Conservation (phyloP, 1,140 invertebrate genomes). For the Atopsyche davidsoni region DNA sequence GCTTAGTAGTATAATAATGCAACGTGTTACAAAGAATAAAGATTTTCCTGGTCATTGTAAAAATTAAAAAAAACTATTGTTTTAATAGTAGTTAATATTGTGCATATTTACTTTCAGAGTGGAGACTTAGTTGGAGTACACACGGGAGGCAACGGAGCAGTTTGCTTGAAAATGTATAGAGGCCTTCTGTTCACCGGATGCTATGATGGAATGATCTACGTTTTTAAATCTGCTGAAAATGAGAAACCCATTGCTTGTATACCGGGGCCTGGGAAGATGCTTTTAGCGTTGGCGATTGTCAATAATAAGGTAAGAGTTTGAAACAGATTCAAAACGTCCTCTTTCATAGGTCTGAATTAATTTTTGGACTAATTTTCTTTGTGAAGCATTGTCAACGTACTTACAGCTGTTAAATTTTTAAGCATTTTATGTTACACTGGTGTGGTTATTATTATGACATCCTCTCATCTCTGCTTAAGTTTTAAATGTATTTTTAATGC, state of each 20-base stretch:
- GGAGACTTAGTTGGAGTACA: constrained; percentile 50
- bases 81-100: constrained; percentile 11
- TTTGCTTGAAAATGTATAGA: constrained; percentile 54
- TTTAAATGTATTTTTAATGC: constrained; percentile 14
- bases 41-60: no score
- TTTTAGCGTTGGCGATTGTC: constrained; percentile 56
- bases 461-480: no score
- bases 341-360: not conserved
- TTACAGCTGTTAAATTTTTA: no score
- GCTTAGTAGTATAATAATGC: constrained; percentile 10
- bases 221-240: constrained; percentile 51
- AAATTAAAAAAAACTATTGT: no score
- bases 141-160: constrained; percentile 57
- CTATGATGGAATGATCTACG: constrained; percentile 66
- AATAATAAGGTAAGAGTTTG: constrained; percentile 51
- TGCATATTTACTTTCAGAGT: constrained; percentile 41
- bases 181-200: constrained; percentile 60
- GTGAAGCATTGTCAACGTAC: no score
- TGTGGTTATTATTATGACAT: no score
- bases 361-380: constrained; percentile 1
- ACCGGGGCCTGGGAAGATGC: constrained; percentile 58
- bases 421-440: constrained; percentile 15
- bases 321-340: not conserved
- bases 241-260: constrained; percentile 50
- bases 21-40: no score